Evolutionary conservation across 2,888 invertebrate species (phyloP), one percentile per base, ranked within the genome.

Genomic region (Drosophila merina): DNA sequence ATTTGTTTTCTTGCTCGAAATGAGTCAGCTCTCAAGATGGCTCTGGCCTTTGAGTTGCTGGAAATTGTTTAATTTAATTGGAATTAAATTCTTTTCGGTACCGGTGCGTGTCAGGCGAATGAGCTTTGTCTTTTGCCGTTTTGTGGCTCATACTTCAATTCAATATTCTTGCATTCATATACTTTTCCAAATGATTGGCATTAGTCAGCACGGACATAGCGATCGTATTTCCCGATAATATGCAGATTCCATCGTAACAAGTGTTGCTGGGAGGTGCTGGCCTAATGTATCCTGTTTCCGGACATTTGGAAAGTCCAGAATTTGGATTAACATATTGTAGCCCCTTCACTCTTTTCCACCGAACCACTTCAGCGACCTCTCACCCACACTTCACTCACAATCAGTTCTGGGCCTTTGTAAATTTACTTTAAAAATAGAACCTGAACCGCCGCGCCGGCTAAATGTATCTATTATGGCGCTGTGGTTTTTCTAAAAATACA

Each of bases 401-500:
- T 59, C 56, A 49, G 20, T 58, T 67, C 36, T 52, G 62, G 44
- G 38, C 49, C 57, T 56, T 81, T 71, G 51, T 72, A 68, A 74
- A 78, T 6, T 52, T 50, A 51, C 45, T 71, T 57, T 76, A 82
- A 81, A 85, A 87, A 83, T 87, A 83, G 86, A 87, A 71, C 72
- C 73, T 87, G 86, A 87, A 71, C 72, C 73, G 79, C 68, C 88
- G 76, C 75, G 79, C 68, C 88, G 76, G 58, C 70, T 78, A 76
- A 77, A 84, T 75, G 69, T 75, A 52, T 72, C 81, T 80, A 80
- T 86, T 76, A 84, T 80, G 81, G 77, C 57, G 68, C 68, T 74
- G 87, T 68, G 76, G 73, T 49, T 85, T 81, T 78, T 81, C 82
- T 87, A 85, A 75, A 87, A 79, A 83, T 77, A 87, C 49, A 36